Evolutionary conservation across 37 sponge, comb jelly and placozoan genomes (phyloP), one percentile per base, ranked within the genome.

Genomic region (Ephydatia muelleri): DNA sequence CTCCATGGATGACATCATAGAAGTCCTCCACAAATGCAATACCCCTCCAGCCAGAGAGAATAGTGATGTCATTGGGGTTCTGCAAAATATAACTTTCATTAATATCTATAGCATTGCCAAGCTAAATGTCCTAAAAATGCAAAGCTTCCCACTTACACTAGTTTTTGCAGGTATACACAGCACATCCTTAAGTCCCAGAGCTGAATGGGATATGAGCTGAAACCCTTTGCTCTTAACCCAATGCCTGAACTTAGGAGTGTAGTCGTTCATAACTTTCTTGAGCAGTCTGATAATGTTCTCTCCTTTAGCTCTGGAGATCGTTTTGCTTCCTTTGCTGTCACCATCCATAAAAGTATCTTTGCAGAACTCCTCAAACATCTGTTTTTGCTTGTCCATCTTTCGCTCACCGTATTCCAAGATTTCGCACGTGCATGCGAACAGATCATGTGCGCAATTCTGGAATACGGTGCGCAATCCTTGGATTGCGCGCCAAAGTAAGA

Each of bases 111-210:
- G 43, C 43, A 43, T 43, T 43, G 43, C 43, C 43, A 43, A 43
- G 43, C 43, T 43, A 43, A 43, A 43, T 43, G 43, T 43, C 43
- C 43, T 43, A 43, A 43, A 43, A 43, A 43, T 43, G 6, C 43
- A 43, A 43, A 43, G 70, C 70, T n/a, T 39, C 23, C 31, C 21
- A 80, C 81, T 67, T 67, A 80, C 81, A 65, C 22, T 64, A 30
- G 21, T 80, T 32, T 67, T 80, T 80, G 81, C 81, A 31, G 81
- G 81, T 37, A 80, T 23, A 38, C 81, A 80, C 26, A 80, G 81
- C 19, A 80, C 81, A 80, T 80, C 70, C 28, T n/a, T 32, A 30
- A 80, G 70, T 16, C 81, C 81, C 30, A 80, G 81, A 16, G 38
- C 70, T 66, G 26, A 19, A 38, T 80, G 34, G 34, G 69, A 39